Conservation (phyloP, 2,797 vertebrate genomes). For the Cryptoblepharus egeriae region DNA sequence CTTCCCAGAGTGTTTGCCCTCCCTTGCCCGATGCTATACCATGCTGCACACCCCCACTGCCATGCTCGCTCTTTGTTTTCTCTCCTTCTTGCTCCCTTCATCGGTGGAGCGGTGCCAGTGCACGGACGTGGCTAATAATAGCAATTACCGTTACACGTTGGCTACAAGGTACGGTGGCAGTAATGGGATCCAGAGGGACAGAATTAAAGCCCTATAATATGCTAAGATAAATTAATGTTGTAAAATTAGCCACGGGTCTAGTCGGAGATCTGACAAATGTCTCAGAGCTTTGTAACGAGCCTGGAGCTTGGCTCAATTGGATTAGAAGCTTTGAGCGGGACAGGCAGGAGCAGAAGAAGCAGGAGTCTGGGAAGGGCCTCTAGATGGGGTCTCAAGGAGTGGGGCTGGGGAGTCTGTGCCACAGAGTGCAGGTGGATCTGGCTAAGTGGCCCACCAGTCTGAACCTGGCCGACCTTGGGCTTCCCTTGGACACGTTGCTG, state of each 20-base stretch:
- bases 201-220: constrained; percentile 68
- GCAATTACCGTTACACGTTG: constrained; percentile 68
- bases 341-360: constrained; percentile 38
- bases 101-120: constrained; percentile 40
- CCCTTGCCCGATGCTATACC: too few relatives aligned
- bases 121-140: constrained; percentile 60
- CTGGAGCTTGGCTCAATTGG: constrained; percentile 49
- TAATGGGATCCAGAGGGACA: constrained; percentile 68
- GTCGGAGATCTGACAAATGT: constrained; percentile 70
- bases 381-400: neutral
- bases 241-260: constrained; percentile 73
- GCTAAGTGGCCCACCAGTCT: too few relatives aligned
- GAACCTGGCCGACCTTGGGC: too few relatives aligned
- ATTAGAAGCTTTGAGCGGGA: constrained; percentile 68
- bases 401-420: neutral
- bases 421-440: neutral
- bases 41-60: rapidly evolving
- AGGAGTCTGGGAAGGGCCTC: constrained; percentile 49
- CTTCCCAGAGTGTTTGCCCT: too few relatives aligned
- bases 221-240: constrained; percentile 71
- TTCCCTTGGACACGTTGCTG: neutral
- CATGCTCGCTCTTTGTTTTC: rapidly evolving
- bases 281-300: constrained; percentile 52
- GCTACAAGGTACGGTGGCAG: constrained; percentile 68
- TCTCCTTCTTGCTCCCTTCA: constrained; percentile 43